A percentile compares a stretch with the other conserved stretches of the same genome.
Evolutionary conservation across 30 jellyfish, hydroid and myxozoan species (phyloP).

Genomic region (Turritopsis rubra): DNA sequence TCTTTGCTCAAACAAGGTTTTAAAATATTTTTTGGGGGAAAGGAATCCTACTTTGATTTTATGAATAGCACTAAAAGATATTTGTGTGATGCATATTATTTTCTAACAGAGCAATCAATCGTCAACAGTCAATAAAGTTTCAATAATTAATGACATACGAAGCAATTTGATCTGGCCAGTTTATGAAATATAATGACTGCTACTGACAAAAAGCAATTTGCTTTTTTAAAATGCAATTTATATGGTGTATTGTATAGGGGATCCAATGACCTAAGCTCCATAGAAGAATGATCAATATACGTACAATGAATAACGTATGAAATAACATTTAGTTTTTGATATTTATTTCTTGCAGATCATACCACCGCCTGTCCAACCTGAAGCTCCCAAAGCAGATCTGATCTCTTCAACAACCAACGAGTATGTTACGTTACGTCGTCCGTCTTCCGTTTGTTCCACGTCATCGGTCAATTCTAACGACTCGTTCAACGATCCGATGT

Average conservation of each 20-base stretch:
- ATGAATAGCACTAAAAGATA: too few species aligned
- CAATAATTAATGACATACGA: not conserved
- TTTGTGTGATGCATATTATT: too few species aligned
- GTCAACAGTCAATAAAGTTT: not conserved
- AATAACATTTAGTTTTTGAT: not conserved
- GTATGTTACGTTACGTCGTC: not conserved
- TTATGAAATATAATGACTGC: not conserved
- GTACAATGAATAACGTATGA: not conserved
- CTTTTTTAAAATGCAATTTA: not conserved
- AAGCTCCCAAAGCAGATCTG: not conserved
- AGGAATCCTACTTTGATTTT: not conserved
- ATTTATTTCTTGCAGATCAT: conserved; percentile 7
- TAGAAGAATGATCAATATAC: not conserved
- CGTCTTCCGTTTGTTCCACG: not conserved
- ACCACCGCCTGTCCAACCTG: conserved; percentile 17
- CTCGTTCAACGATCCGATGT: not conserved
- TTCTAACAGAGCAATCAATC: not conserved
- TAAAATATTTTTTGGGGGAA: not conserved
- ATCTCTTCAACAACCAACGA: not conserved
- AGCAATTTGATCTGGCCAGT: not conserved
- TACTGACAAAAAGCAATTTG: not conserved
- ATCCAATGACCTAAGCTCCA: not conserved
- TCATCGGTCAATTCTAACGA: not conserved
- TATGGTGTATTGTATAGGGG: not conserved
- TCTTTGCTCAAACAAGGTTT: not conserved